Percentiles rank a stretch among this genome's conserved stretches.
These are phyloP conservation scores for Strongylocentrotus purpuratus DNA, from an alignment of 35 echinoderm and acorn worm species.

Conservation along the genomic window DNA sequence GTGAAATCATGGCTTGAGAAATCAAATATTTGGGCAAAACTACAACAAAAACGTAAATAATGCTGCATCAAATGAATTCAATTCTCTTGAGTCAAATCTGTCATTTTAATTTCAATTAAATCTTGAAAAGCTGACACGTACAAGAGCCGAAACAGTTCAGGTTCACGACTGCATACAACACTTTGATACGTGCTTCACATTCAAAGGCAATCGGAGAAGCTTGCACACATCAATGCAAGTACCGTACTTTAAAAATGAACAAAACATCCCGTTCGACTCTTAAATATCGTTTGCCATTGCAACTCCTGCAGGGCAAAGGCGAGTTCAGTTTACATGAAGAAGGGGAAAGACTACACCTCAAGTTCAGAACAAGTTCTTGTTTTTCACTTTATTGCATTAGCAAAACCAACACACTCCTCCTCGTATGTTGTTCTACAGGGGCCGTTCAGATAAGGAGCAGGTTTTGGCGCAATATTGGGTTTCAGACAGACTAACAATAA, in stretches of 20 bases:
- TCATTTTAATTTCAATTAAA: not conserved
- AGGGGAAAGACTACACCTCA: slow-evolving; percentile 8
- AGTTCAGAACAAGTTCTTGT: not conserved
- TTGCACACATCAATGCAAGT: not conserved
- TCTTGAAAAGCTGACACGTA: not conserved
- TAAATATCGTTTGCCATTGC: not conserved
- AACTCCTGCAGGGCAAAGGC: not conserved
- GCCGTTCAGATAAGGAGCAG: not conserved
- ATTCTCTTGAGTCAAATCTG: not conserved
- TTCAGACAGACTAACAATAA: no score
- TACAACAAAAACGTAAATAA: not conserved
- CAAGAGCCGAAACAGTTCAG: not conserved
- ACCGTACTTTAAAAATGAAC: not conserved
- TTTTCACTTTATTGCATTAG: slow-evolving; percentile 13
- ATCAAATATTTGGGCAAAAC: not conserved
- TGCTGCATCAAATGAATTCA: not conserved
- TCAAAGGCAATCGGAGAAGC: not conserved
- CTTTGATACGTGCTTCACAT: not conserved
- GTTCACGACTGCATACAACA: not conserved
- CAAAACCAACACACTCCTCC: not conserved
- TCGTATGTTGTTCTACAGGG: not conserved
- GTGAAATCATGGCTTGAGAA: not conserved
- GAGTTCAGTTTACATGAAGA: not conserved
- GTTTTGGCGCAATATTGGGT: no score
- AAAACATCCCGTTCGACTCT: not conserved